phyloP scores from a whole-genome alignment of 2,113 vertebrate genomes.

The Mixornis gularis region DNA sequence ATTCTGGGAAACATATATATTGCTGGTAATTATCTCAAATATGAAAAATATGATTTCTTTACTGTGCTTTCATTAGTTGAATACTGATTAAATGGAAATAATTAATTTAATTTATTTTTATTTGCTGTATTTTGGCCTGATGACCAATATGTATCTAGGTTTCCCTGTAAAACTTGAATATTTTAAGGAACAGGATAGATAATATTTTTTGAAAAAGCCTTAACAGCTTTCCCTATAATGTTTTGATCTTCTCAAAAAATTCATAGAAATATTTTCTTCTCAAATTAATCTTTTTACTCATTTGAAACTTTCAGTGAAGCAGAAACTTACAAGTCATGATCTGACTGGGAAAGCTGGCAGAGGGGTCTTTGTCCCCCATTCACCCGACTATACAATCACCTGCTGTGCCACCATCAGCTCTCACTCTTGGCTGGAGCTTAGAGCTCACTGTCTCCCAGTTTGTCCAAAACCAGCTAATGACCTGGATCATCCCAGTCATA shows the following conservation, averaged over 20 bases:
- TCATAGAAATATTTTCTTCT: background rate
- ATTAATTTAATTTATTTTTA: background rate
- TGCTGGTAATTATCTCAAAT: background rate
- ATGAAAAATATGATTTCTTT: background rate
- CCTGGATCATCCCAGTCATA: rapidly evolving
- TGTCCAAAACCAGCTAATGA: background rate
- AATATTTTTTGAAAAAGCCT: background rate
- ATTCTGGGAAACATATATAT: background rate
- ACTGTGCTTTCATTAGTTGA: background rate
- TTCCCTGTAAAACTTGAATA: background rate
- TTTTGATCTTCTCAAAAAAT: background rate
- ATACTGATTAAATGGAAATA: background rate
- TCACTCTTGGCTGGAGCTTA: background rate
- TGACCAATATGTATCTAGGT: background rate
- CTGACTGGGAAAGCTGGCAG: background rate
- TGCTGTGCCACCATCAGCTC: background rate
- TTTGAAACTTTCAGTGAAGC: background rate
- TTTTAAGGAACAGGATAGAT: background rate
- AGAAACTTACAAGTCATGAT: background rate
- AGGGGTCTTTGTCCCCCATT: background rate
- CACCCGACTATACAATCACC: background rate
- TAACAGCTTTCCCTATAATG: background rate
- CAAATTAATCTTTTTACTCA: background rate
- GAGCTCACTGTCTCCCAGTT: rapidly evolving
- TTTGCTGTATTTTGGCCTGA: background rate